phyloP scores from a whole-genome alignment of 1,140 invertebrate species.

The Rhopalosiphum padi region DNA sequence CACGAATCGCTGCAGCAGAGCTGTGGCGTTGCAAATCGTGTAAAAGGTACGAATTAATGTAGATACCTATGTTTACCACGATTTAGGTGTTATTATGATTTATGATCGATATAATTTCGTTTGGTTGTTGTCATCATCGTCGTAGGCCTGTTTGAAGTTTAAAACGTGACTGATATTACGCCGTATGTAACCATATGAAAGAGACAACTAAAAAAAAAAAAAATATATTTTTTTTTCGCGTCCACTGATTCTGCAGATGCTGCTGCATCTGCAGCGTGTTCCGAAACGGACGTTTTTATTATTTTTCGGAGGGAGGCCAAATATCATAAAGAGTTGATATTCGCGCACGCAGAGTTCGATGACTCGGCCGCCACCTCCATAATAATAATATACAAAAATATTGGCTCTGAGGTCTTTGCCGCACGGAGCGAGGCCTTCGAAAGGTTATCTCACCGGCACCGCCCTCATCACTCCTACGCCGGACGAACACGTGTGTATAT shows the following conservation, averaged over 20 bases:
- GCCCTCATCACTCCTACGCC: constrained; percentile 28
- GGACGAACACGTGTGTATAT: background rate
- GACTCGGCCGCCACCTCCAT: background rate
- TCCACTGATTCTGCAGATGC: background rate
- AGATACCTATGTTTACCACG: background rate
- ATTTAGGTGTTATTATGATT: background rate
- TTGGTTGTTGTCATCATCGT: background rate
- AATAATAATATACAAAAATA: constrained; percentile 11
- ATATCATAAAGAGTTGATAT: background rate
- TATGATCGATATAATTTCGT: background rate
- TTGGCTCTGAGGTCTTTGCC: constrained; percentile 49
- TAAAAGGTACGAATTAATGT: background rate
- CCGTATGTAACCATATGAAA: background rate
- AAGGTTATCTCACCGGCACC: constrained; percentile 36
- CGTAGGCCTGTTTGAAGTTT: background rate
- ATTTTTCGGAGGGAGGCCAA: constrained; percentile 1
- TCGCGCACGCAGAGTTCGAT: constrained; percentile 48
- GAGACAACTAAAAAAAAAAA: background rate
- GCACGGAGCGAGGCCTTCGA: constrained; percentile 46
- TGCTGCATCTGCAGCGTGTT: background rate
- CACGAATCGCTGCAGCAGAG: background rate
- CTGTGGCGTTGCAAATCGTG: too few relatives aligned
- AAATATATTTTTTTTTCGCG: background rate
- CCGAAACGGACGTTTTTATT: background rate
- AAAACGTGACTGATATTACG: background rate